Conservation (phyloP, 2,113 vertebrate species). For the Cepphus grylle region DNA sequence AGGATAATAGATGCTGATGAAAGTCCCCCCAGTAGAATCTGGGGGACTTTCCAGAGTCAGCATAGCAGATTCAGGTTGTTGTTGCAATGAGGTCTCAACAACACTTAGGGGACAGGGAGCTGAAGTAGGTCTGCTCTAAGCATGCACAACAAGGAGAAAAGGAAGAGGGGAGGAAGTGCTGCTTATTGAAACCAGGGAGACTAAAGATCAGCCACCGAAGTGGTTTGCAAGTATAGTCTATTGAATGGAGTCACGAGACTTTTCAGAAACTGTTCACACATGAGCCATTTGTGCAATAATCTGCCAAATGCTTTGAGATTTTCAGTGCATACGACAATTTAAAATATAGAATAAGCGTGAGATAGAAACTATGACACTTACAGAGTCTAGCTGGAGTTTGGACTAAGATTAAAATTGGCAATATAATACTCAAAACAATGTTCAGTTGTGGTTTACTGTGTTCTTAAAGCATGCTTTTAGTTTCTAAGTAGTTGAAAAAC, state of each 20-base stretch:
- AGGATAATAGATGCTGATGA: background rate
- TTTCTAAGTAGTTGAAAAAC: background rate
- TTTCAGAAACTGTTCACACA: background rate
- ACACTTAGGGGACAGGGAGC: rapidly evolving
- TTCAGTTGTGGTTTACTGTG: background rate
- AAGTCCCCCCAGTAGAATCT: background rate
- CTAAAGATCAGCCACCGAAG: background rate
- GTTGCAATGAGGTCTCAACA: background rate
- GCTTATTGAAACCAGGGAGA: background rate
- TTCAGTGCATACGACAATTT: background rate
- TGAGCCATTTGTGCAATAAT: background rate
- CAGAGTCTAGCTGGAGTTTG: background rate
- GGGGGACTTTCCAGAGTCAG: background rate
- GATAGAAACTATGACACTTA: background rate
- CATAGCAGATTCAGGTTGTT: background rate
- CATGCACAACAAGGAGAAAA: background rate
- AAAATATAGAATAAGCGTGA: background rate
- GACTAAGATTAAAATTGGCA: background rate
- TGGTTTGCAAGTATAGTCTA: background rate
- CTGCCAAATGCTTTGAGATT: background rate
- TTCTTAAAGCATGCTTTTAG: background rate
- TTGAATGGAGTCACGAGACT: background rate
- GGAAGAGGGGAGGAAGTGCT: background rate
- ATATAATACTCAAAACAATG: background rate
- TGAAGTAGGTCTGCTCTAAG: background rate